Evolutionary conservation across 2,888 invertebrate species (phyloP).

Genomic region (Allophyes oxyacanthae): DNA sequence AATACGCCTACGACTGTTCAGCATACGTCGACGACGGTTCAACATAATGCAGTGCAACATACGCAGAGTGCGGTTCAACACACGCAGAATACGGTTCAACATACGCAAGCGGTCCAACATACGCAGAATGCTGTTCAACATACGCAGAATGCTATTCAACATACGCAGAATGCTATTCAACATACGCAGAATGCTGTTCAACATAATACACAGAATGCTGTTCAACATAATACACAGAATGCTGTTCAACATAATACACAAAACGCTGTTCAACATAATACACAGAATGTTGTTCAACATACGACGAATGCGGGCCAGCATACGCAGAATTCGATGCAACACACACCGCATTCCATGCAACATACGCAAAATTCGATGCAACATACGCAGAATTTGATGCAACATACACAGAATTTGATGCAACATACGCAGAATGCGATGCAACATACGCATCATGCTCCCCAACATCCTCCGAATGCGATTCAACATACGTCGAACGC

Average conservation of each 20-base stretch:
- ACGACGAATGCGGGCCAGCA: no score
- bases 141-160: slow-evolving; percentile 8
- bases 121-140: slow-evolving; percentile 19
- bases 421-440: slow-evolving; percentile 7
- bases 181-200: slow-evolving; percentile 11
- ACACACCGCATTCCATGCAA: slow-evolving; percentile 7
- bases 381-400: slow-evolving; percentile 8
- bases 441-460: slow-evolving; percentile 1
- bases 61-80: background rate
- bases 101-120: slow-evolving; percentile 2
- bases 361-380: slow-evolving; percentile 1
- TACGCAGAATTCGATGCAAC: slow-evolving; percentile 13
- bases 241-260: slow-evolving; percentile 9
- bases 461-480: slow-evolving; percentile 5
- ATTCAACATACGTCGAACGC: slow-evolving; percentile 1
- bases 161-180: slow-evolving; percentile 1
- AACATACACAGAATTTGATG: background rate
- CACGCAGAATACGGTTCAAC: slow-evolving; percentile 4
- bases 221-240: slow-evolving; percentile 46
- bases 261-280: slow-evolving; percentile 9
- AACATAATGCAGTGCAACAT: slow-evolving; percentile 11
- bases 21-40: slow-evolving; percentile 4
- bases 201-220: slow-evolving; percentile 38
- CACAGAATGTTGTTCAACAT: no score
- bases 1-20: slow-evolving; percentile 42